Base-by-base conservation (phyloP, 2,888 invertebrate species). In the Erebia ligea region DNA sequence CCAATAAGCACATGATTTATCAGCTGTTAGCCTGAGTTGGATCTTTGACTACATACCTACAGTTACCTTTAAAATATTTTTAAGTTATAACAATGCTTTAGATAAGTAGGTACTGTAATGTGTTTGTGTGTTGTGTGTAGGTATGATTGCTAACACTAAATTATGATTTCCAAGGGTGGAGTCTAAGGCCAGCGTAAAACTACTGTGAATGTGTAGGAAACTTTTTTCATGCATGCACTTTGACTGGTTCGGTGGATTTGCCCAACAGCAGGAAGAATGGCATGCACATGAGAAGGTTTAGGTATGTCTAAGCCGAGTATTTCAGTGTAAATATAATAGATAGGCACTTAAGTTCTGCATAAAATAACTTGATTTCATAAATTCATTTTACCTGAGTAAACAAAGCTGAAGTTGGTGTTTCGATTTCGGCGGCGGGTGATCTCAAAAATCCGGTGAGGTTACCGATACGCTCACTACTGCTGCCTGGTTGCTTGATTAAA, bases 351-450 rank as follows among this genome's bases (percentile, higher is more conserved):
- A 9, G 9, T 54, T 54, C n/a, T 52, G 52, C 3, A 9, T 52
- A 17, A 2, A 54, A 50, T 50, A 6, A 17, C 5, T 10, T 15
- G 13, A 50, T 0, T 54, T 2, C 34, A 6, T 21, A 11, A 21
- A 17, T 67, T 10, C 19, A 45, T 8, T 40, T 50, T 90, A 96
- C 96, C 94, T 95, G 96, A 9, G 98, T 97, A 73, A 97, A 95
- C 71, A 97, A 88, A 80, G 97, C 94, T 45, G 96, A 92, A 65
- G 96, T 86, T 0, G 98, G 98, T 34, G 98, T 98, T 88, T 96
- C 95, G 63, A 96, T 94, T 61, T 83, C 81, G 50, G 93, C 81
- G 67, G 91, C 92, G 0, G 95, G 94, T 64, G 94, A 91, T 79
- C 94, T 94, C 40, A 93, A 85, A 69, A 97, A 92, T 74, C 94